Conservation (phyloP, 2,113 vertebrate species). For the Rattus rattus region DNA sequence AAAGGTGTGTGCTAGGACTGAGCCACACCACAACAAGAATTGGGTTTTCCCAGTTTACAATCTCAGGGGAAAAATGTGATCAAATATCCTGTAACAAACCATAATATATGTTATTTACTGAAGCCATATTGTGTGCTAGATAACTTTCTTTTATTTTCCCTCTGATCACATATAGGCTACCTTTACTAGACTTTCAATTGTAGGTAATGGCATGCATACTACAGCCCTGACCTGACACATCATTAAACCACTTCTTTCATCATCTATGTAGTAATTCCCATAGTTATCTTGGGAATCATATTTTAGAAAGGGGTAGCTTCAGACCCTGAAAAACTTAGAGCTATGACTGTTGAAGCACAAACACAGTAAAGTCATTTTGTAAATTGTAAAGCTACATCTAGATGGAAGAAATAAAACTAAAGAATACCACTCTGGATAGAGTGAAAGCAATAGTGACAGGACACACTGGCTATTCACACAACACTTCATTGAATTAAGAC, state of each 20-base stretch:
- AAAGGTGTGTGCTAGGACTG: too few relatives aligned
- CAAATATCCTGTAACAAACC: too few relatives aligned
- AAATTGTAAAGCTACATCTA: neutral
- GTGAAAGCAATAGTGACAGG: neutral
- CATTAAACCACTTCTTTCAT: neutral
- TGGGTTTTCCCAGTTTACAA: too few relatives aligned
- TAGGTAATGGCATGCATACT: neutral
- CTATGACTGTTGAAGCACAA: neutral
- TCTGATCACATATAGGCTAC: neutral
- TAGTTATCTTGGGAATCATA: neutral
- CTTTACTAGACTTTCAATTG: neutral
- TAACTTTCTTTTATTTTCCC: neutral
- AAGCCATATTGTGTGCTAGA: neutral
- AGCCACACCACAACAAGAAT: too few relatives aligned
- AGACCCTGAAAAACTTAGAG: neutral
- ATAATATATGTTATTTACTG: neutral
- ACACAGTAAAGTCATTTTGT: neutral
- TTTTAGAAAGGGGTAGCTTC: neutral
- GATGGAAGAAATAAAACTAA: constrained; percentile 13
- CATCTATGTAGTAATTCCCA: neutral
- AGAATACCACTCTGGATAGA: neutral
- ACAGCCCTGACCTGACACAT: neutral
- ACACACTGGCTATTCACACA: neutral
- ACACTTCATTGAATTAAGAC: neutral
- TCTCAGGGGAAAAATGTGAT: too few relatives aligned